phyloP scores from a whole-genome alignment of 2,888 invertebrate species.

The Eilema sororculum region DNA sequence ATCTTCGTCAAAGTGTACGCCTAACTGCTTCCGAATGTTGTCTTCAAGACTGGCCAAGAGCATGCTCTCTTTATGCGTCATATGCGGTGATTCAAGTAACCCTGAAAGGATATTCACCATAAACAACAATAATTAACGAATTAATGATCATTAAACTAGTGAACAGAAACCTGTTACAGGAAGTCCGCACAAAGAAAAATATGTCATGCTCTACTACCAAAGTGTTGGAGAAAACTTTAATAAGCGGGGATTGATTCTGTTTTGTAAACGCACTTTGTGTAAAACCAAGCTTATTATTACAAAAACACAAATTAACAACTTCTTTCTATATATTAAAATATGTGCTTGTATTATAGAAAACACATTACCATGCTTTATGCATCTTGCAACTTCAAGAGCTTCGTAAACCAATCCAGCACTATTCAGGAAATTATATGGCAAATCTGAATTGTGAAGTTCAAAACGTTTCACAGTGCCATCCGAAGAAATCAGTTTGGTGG shows the following conservation, averaged over 20 bases:
- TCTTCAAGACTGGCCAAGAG: constrained; percentile 91
- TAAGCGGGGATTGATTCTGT: no score
- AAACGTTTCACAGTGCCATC: constrained; percentile 85
- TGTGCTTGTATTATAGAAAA: background rate
- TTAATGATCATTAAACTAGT: no score
- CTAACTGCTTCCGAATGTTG: constrained; percentile 89
- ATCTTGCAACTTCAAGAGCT: constrained; percentile 90
- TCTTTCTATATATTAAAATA: background rate
- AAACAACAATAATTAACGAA: no score
- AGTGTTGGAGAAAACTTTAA: no score
- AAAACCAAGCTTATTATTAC: no score
- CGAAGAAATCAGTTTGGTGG: constrained; percentile 86
- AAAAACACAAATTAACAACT: no score
- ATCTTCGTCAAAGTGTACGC: constrained; percentile 79
- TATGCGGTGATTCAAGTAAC: constrained; percentile 88
- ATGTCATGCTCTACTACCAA: no score
- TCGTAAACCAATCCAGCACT: constrained; percentile 91
- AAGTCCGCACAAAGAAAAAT: no score
- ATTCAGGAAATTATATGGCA: constrained; percentile 88
- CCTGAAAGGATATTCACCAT: constrained; percentile 72
- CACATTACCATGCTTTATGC: constrained; percentile 84
- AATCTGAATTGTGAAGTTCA: constrained; percentile 86
- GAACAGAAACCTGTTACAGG: no score
- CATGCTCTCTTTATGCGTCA: constrained; percentile 89
- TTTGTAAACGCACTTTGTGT: no score